Conservation (phyloP, 2,888 invertebrate genomes). For the Phragmatobia fuliginosa region DNA sequence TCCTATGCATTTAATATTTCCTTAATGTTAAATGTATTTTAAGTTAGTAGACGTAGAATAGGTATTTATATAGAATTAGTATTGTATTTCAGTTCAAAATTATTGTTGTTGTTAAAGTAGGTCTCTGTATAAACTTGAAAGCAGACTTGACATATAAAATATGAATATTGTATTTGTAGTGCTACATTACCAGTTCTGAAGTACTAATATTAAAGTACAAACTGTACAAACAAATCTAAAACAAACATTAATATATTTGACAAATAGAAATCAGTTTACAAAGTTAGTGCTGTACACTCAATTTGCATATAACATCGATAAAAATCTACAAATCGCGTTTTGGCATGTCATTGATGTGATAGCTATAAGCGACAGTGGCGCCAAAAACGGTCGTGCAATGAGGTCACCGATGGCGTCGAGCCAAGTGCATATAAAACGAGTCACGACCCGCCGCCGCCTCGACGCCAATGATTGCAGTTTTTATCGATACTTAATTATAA, state of each 20-base stretch:
- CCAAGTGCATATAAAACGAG: slow-evolving; percentile 77
- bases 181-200: slow-evolving; percentile 26
- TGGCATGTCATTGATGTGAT: slow-evolving; percentile 80
- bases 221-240: slow-evolving; percentile 30
- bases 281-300: slow-evolving; percentile 59
- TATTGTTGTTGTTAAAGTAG: slow-evolving; percentile 10
- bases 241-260: slow-evolving; percentile 33
- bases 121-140: slow-evolving; percentile 15
- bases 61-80: not conserved
- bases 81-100: not conserved
- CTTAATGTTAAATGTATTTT: not conserved
- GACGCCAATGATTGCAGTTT: slow-evolving; percentile 62
- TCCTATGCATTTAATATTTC: too few relatives aligned
- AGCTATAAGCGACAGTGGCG: slow-evolving; percentile 74
- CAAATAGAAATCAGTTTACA: slow-evolving; percentile 44
- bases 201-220: slow-evolving; percentile 29
- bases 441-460: slow-evolving; percentile 58
- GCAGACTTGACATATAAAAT: slow-evolving; percentile 7
- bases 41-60: not conserved
- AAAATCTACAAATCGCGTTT: slow-evolving; percentile 62
- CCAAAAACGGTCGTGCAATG: slow-evolving; percentile 80
- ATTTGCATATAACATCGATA: slow-evolving; percentile 68
- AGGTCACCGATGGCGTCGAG: slow-evolving; percentile 79
- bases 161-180: slow-evolving; percentile 19
- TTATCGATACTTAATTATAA: slow-evolving; percentile 59